Evolutionary conservation across 1,140 invertebrate genomes (phyloP).

Genomic region (Apocrypta bakeri): DNA sequence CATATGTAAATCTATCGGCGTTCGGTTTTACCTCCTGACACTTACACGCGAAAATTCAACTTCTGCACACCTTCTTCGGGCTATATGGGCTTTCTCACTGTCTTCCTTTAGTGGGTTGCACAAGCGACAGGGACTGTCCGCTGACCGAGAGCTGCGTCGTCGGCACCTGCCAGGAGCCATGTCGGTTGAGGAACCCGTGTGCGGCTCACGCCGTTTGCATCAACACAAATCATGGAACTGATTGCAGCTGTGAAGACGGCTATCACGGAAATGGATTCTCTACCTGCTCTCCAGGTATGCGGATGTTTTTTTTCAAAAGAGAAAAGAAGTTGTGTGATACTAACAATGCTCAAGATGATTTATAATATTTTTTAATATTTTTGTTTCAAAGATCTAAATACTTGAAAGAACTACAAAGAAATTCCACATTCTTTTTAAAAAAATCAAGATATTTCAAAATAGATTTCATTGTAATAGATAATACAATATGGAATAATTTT

Average conservation of each 20-base stretch:
- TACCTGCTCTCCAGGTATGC: conserved; percentile 84
- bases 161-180: conserved; percentile 87
- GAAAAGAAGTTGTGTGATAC: too few relatives aligned
- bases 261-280: conserved; percentile 90
- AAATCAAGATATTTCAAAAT: too few relatives aligned
- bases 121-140: conserved; percentile 86
- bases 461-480: too few relatives aligned
- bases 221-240: conserved; percentile 89
- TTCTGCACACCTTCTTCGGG: conserved; percentile 68
- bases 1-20: background rate
- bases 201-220: conserved; percentile 89
- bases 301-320: too few relatives aligned
- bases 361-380: too few relatives aligned
- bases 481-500: too few relatives aligned
- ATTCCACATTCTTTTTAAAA: too few relatives aligned
- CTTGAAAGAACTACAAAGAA: too few relatives aligned
- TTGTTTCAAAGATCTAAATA: too few relatives aligned
- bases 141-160: conserved; percentile 88
- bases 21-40: conserved; percentile 9
- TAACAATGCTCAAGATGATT: too few relatives aligned
- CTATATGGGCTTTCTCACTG: conserved; percentile 72
- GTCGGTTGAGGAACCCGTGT: conserved; percentile 87
- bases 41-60: conserved; percentile 44
- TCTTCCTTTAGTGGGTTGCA: conserved; percentile 84
- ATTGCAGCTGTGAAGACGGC: conserved; percentile 89